These are phyloP conservation scores for Muscina levida DNA, from an alignment of 2,888 invertebrate genomes.

Conservation along the genomic window DNA sequence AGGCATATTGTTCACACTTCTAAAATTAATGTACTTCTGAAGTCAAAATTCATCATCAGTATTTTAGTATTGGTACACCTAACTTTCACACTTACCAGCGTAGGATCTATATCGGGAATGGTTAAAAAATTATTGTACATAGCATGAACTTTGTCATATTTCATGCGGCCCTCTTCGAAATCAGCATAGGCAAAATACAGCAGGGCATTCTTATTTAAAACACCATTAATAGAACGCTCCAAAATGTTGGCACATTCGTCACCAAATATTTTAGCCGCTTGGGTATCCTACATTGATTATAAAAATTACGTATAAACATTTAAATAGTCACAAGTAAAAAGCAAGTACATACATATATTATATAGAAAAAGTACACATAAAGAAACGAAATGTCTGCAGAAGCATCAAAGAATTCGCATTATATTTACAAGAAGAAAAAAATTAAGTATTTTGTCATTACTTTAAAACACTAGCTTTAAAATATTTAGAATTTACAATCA, in stretches of 20 bases:
- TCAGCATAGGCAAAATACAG: constrained; percentile 99
- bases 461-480: neutral
- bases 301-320: constrained; percentile 8
- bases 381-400: constrained; percentile 72
- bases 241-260: constrained; percentile 97
- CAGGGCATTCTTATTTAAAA: constrained; percentile 94
- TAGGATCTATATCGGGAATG: constrained; percentile 95
- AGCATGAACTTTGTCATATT: constrained; percentile 96
- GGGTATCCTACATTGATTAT: constrained; percentile 87
- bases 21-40: too few relatives aligned
- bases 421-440: constrained; percentile 24
- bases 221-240: constrained; percentile 94
- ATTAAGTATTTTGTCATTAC: neutral
- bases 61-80: too few relatives aligned
- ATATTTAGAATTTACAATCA: too few relatives aligned
- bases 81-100: constrained; percentile 90
- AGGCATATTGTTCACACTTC: too few relatives aligned
- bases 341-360: constrained; percentile 13
- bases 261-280: constrained; percentile 93
- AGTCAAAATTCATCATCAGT: too few relatives aligned
- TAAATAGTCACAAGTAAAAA: neutral
- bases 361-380: constrained; percentile 67
- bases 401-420: constrained; percentile 77
- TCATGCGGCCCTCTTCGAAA: constrained; percentile 97
- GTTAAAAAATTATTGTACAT: constrained; percentile 96